These are phyloP conservation scores for Eutolmus rufibarbis DNA, from an alignment of 2,888 invertebrate genomes.

Conservation along the genomic window DNA sequence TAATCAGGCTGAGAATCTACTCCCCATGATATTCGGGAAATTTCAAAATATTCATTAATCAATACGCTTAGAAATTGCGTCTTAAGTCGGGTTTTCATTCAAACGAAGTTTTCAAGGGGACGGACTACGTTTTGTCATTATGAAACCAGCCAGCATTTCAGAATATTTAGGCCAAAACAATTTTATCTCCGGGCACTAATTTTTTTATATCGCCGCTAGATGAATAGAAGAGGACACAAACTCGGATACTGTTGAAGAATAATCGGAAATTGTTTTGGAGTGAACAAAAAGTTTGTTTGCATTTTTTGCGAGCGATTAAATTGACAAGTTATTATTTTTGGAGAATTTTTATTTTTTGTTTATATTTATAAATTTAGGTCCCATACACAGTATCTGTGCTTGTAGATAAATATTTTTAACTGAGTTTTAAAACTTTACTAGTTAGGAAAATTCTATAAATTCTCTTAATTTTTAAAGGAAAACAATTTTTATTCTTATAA, in stretches of 20 bases:
- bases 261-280: background rate
- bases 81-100: background rate
- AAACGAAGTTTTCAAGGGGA: background rate
- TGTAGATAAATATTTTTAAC: background rate
- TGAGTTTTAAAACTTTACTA: background rate
- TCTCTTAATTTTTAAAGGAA: no score
- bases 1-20: background rate
- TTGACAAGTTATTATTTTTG: background rate
- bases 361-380: background rate
- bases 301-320: background rate
- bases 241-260: background rate
- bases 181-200: background rate
- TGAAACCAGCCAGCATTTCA: background rate
- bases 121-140: background rate
- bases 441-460: background rate
- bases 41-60: background rate
- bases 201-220: background rate
- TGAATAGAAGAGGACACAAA: background rate
- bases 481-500: no score
- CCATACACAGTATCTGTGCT: background rate
- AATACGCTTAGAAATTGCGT: background rate
- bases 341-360: background rate
- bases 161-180: background rate
- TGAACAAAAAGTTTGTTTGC: background rate
- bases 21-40: background rate